A percentile compares a stretch with the other conserved stretches of the same genome.
phyloP scores from a whole-genome alignment of 2,113 vertebrate genomes.

The Nyctibius bracteatus region DNA sequence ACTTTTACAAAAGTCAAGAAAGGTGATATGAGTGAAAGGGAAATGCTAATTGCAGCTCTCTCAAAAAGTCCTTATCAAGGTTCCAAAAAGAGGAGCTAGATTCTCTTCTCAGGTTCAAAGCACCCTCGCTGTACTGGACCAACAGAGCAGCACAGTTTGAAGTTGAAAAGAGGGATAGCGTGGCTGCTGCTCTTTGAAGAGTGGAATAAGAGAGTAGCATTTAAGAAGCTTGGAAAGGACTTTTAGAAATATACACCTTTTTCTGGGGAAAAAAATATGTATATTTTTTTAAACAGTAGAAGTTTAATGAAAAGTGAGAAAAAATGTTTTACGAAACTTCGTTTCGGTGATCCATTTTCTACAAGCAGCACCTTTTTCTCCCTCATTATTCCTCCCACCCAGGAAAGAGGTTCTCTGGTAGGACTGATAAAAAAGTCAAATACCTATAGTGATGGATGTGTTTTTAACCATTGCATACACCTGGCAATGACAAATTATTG shows the following conservation, averaged over 20 bases:
- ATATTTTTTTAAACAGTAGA: conserved; percentile 1
- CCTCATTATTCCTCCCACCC: neutral
- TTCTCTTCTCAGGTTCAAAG: conserved; percentile 74
- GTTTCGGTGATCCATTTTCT: conserved; percentile 37
- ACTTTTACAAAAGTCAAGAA: conserved; percentile 19
- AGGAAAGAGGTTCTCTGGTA: neutral
- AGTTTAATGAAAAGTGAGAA: conserved; percentile 25
- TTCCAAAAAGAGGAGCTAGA: conserved; percentile 54
- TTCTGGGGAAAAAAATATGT: neutral
- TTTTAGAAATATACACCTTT: conserved; percentile 27
- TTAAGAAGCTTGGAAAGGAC: conserved; percentile 62
- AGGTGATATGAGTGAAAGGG: conserved; percentile 33
- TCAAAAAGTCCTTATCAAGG: conserved; percentile 57
- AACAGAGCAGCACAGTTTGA: conserved; percentile 70
- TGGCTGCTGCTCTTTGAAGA: conserved; percentile 72
- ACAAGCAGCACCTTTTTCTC: conserved; percentile 27
- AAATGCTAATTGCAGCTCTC: conserved; percentile 63
- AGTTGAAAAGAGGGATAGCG: conserved; percentile 63
- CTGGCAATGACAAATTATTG: neutral
- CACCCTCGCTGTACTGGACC: conserved; percentile 54
- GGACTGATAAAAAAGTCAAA: neutral
- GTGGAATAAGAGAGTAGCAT: conserved; percentile 61
- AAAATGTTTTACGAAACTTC: conserved; percentile 44
- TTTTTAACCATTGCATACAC: neutral
- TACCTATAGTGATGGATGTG: neutral